These are phyloP conservation scores for Bucco capensis DNA, from an alignment of 2,113 vertebrate species.

Conservation along the genomic window DNA sequence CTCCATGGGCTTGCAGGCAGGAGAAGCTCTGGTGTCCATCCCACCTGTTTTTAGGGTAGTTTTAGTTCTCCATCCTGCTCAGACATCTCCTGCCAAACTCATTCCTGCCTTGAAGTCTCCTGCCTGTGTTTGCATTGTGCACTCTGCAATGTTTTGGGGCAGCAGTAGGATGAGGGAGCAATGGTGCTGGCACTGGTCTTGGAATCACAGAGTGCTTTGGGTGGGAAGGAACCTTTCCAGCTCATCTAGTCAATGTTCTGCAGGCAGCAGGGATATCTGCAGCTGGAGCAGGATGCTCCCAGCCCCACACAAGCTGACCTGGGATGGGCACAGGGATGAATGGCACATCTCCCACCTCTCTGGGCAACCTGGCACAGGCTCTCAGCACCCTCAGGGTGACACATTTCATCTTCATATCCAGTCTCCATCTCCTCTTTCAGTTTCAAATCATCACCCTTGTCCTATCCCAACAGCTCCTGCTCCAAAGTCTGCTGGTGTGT, in stretches of 20 bases:
- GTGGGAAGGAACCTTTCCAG: neutral
- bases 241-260: neutral
- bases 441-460: no score
- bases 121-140: neutral
- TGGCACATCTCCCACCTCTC: neutral
- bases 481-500: no score
- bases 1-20: fast-evolving
- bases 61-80: neutral
- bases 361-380: no score
- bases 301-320: neutral
- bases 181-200: neutral
- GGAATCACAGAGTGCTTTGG: neutral
- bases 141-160: neutral
- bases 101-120: neutral
- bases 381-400: no score
- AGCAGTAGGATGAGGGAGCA: neutral
- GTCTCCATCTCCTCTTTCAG: no score
- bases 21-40: neutral
- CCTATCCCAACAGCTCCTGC: no score
- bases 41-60: neutral
- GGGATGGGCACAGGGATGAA: neutral
- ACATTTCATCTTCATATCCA: no score
- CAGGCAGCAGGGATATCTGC: neutral
- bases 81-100: neutral
- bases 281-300: neutral